phyloP scores from a whole-genome alignment of 2,888 invertebrate genomes.

The Ormyrus thymus region DNA sequence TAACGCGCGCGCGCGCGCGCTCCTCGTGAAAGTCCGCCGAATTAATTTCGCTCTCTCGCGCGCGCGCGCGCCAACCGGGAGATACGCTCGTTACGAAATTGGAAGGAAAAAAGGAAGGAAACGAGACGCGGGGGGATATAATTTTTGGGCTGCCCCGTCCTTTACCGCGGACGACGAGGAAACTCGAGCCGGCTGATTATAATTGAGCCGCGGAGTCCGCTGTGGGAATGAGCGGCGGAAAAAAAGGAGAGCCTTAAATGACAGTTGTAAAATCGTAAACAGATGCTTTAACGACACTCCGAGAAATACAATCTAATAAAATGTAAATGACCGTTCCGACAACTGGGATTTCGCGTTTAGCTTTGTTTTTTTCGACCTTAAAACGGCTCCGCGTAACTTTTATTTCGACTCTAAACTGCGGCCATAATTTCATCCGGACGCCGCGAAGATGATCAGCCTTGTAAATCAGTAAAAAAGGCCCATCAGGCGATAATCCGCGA shows the following conservation, averaged over 20 bases:
- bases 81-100: slow-evolving; percentile 32
- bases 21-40: slow-evolving; percentile 32
- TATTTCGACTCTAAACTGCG: not conserved
- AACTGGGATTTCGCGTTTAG: slow-evolving; percentile 22
- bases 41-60: slow-evolving; percentile 39
- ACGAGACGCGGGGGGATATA: not conserved
- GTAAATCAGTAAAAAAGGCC: no score
- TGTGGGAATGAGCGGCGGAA: slow-evolving; percentile 30
- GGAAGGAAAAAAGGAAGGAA: slow-evolving; percentile 3
- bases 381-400: not conserved
- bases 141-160: not conserved
- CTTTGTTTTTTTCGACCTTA: not conserved
- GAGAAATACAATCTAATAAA: slow-evolving; percentile 47
- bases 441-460: not conserved
- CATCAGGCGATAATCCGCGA: no score
- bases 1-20: slow-evolving; percentile 13
- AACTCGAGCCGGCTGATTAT: slow-evolving; percentile 42
- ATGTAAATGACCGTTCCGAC: slow-evolving; percentile 26
- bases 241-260: slow-evolving; percentile 24
- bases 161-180: not conserved
- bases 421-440: not conserved
- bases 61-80: not conserved
- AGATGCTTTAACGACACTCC: slow-evolving; percentile 46
- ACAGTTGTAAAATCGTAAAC: slow-evolving; percentile 49
- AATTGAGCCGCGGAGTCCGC: slow-evolving; percentile 36